phyloP scores from a whole-genome alignment of 2,113 vertebrate genomes.

The Dicaeum eximium region DNA sequence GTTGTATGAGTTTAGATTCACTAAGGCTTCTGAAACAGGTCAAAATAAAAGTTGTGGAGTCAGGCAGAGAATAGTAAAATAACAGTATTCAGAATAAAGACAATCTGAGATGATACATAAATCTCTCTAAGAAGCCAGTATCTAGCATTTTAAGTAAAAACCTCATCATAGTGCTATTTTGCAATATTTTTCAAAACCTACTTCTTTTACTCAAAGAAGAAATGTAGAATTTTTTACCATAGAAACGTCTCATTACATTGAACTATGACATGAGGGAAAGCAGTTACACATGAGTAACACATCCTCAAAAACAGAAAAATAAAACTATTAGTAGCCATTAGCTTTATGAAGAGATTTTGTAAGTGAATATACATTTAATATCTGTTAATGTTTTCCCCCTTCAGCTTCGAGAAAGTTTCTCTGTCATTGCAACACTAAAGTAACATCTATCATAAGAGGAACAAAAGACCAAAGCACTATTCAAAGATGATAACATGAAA shows the following conservation, averaged over 20 bases:
- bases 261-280: background rate
- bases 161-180: background rate
- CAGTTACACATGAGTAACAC: background rate
- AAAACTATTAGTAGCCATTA: background rate
- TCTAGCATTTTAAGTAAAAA: background rate
- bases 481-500: slow-evolving; percentile 44
- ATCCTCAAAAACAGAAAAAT: background rate
- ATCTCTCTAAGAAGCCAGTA: background rate
- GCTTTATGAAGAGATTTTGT: background rate
- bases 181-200: background rate
- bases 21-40: background rate
- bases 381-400: background rate
- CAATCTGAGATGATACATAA: background rate
- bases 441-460: slow-evolving; percentile 27
- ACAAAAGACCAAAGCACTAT: slow-evolving; percentile 38
- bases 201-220: background rate
- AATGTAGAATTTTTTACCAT: background rate
- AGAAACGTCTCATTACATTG: background rate
- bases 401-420: background rate
- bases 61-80: background rate
- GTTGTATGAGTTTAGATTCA: background rate
- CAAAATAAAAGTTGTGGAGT: background rate
- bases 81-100: background rate
- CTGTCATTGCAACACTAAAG: background rate
- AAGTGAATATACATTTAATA: background rate